Evolutionary conservation across 1,140 invertebrate species (phyloP), one percentile per base, ranked within the genome.

Genomic region (Heliconius nattereri): DNA sequence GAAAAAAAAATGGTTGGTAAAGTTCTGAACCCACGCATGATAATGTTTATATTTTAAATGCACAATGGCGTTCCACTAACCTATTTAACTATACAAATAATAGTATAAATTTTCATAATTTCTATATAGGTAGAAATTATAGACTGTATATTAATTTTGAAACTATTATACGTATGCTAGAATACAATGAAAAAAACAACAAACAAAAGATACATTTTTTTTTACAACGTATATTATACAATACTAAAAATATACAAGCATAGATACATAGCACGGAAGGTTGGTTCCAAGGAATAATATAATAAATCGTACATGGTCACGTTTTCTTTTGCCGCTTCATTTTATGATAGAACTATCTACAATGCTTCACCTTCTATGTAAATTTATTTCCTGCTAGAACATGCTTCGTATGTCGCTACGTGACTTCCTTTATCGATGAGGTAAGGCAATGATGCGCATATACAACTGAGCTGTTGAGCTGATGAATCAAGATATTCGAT

Each of bases 401-500:
- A 66, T 29, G 72, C 74, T 73, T 66, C 71, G 70, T 77, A 66
- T 79, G 74, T 73, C 60, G 19, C 40, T 73, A 80, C 79, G 79
- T 80, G 79, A 80, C 74, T 80, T 80, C 79, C 79, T 80, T 80
- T 80, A 80, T 45, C 71, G 73, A 79, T 79, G 78, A 75, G 73
- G 57, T 40, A 35, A 26, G 40, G 45, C 60, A 26, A 75, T 76
- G 70, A 71, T 60, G 71, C n/a, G 52, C 32, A 72, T 37, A 73
- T 78, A 23, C 6, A 40, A 66, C 60, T 26, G 60, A 76, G 6
- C 60, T 70, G 70, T 7, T 35, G 32, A 35, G 7, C 32, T 79
- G 73, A 80, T 80, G 71, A 76, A 80, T 76, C 71, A 73, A 76
- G 13, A 19, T 75, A 75, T 71, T 79, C 66, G 52, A 71, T 75